Evolutionary conservation across 1,140 invertebrate species (phyloP), one percentile per base, ranked within the genome.

Genomic region (Stratiolaelaps scimitus): DNA sequence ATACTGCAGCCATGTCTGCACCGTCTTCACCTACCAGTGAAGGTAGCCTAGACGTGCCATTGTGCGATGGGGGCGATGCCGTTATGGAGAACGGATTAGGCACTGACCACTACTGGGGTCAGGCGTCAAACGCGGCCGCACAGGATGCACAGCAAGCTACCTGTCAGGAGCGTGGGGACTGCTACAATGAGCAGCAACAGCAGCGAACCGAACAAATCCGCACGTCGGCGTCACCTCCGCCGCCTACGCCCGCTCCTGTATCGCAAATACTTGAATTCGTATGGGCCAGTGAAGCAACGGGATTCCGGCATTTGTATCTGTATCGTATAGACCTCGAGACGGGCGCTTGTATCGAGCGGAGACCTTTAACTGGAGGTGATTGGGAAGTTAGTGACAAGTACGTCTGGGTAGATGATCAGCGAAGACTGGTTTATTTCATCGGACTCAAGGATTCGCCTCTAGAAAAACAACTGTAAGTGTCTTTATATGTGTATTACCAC

Each of bases 231-330:
- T 40, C 34, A 4, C 34, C 34, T 4, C n/a, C n/a, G n/a, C n/a
- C n/a, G n/a, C n/a, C n/a, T n/a, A n/a, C n/a, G n/a, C n/a, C n/a
- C n/a, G n/a, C n/a, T n/a, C n/a, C n/a, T n/a, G n/a, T n/a, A n/a
- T 19, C 20, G 7, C 17, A 60, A 23, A 34, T 60, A 69, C 75
- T 87, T 10, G 81, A 82, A 68, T 94, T 93, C 75, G 81, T 97
- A 46, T 95, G 89, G 89, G 87, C 87, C 0, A 91, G 86, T 53
- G 92, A 96, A 76, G 87, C 91, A 73, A 85, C 85, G 0, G 90
- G 92, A n/a, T 92, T 82, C 73, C 78, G 90, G 48, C 93, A 96
- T 76, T 78, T 97, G 28, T 94, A 94, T 76, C 77, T 88, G 20
- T 67, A 65, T 68, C 43, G 68, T 65, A 53, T 66, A n/a, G 34